Percentiles rank a stretch among this genome's conserved stretches.
phyloP scores from a whole-genome alignment of 1,140 invertebrate species.

The Bombus waltoni region DNA sequence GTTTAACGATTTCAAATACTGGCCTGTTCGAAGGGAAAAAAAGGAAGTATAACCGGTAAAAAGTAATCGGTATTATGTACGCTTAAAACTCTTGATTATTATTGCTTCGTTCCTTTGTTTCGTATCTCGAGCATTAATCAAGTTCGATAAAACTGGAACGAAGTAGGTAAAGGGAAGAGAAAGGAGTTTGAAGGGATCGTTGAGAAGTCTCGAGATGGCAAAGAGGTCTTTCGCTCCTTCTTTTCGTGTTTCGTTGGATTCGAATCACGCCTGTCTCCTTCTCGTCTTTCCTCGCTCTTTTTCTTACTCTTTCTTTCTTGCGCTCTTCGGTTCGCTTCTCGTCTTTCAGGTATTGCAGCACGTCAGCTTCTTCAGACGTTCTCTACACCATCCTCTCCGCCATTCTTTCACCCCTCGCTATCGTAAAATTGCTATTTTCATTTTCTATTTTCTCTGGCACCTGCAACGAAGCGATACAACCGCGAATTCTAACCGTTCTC shows the following conservation, averaged over 20 bases:
- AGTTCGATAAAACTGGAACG: slow-evolving; percentile 28
- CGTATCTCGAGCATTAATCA: slow-evolving; percentile 37
- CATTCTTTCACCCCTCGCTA: background rate
- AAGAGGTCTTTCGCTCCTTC: slow-evolving; percentile 50
- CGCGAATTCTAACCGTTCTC: too few relatives aligned
- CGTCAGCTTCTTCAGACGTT: slow-evolving; percentile 66
- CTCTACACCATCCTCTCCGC: slow-evolving; percentile 16
- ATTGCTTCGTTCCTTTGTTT: background rate
- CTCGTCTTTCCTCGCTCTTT: background rate
- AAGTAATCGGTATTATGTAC: too few relatives aligned
- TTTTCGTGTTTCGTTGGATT: slow-evolving; percentile 63
- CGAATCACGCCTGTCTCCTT: slow-evolving; percentile 74
- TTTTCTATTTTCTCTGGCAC: slow-evolving; percentile 61
- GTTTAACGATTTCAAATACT: too few relatives aligned
- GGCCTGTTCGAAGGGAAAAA: too few relatives aligned
- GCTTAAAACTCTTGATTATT: too few relatives aligned
- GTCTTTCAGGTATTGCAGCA: slow-evolving; percentile 64
- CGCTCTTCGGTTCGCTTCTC: slow-evolving; percentile 1
- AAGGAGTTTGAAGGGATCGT: slow-evolving; percentile 55
- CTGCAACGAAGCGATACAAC: too few relatives aligned
- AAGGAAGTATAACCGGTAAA: too few relatives aligned
- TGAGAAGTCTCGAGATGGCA: slow-evolving; percentile 60
- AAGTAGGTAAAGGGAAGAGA: background rate
- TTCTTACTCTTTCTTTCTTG: slow-evolving; percentile 12
- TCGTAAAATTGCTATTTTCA: slow-evolving; percentile 75